Evolutionary conservation across 2,888 invertebrate genomes (phyloP).

Genomic region (Melieria crassipennis): DNA sequence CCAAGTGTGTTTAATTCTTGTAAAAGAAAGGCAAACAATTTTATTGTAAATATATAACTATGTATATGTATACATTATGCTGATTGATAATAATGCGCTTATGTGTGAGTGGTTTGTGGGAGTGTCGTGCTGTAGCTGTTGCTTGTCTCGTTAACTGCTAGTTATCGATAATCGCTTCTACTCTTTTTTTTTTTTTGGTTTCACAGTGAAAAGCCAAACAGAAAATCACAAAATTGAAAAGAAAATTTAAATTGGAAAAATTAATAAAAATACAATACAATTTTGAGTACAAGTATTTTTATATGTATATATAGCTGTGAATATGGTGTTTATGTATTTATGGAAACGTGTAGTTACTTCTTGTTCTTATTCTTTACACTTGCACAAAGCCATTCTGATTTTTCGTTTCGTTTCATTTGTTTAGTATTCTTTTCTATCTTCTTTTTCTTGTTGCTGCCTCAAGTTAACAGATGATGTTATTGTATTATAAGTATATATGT

Average conservation of each 20-base stretch:
- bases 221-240: conserved; percentile 25
- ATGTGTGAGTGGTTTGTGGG: not conserved
- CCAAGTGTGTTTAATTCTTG: conserved; percentile 1
- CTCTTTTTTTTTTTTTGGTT: conserved; percentile 28
- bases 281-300: conserved; percentile 2
- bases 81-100: conserved; percentile 6
- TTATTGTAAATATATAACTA: conserved; percentile 16
- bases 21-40: conserved; percentile 11
- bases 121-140: not conserved
- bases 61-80: conserved; percentile 1
- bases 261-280: conserved; percentile 21
- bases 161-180: not conserved
- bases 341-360: conserved; percentile 11
- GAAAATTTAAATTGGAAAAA: not conserved
- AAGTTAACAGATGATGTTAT: not conserved
- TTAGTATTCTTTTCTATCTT: not conserved
- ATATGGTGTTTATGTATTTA: conserved; percentile 21
- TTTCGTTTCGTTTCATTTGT: not conserved
- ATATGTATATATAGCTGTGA: conserved; percentile 15
- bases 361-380: conserved; percentile 12
- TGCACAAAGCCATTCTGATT: conserved; percentile 2
- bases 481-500: not conserved
- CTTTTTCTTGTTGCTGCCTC: not conserved
- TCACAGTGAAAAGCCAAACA: conserved; percentile 36
- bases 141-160: not conserved